Base-by-base conservation (phyloP, 2,113 vertebrate species). In the Setophaga petechia region DNA sequence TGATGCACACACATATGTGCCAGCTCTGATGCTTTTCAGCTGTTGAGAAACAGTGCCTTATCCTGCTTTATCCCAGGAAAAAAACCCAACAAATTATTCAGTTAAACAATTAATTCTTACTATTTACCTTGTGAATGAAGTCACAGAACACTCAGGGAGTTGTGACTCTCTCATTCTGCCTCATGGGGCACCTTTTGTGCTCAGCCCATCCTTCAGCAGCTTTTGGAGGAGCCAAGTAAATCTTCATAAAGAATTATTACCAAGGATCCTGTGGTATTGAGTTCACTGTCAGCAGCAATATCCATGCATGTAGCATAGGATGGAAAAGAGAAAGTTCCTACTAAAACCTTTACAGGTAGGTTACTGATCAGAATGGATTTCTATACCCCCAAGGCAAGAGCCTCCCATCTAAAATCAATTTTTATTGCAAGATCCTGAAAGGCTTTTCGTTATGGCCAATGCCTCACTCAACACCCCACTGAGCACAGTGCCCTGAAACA, bases 141-240 rank as follows among this genome's bases (percentile, higher is more conserved):
- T n/a, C 2, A 0, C 27, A 22, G 21, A 22, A 52, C 8, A 58
- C 4, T 15, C 33, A 39, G 16, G 7, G 6, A 52, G 7, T 18
- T 47, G 31, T 25, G 12, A 35, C 15, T 22, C 22, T 69, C 17
- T 57, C 35, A 43, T 47, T 80, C 37, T 80, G 41, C 41, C 9
- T 68, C 33, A 18, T 5, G 21, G 43, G 9, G 3, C 12, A 22
- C 3, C 19, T 63, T 65, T 55, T 0, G 0, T 37, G 30, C 22
- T 51, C 44, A 68, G 43, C 6, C 51, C 6, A 5, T 31, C 20
- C 22, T 63, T 62, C n/a, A 22, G 8, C 11, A 63, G 33, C 7
- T 75, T 59, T 79, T 30, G 15, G 6, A 28, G 8, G 2, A 59
- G 25, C 15, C 47, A 67, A 31, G 7, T 41, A 72, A 82, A 78